Percentiles rank a stretch among this genome's conserved stretches.
phyloP scores from a whole-genome alignment of 2,797 vertebrate species.

The Pyrocephalus nanus region DNA sequence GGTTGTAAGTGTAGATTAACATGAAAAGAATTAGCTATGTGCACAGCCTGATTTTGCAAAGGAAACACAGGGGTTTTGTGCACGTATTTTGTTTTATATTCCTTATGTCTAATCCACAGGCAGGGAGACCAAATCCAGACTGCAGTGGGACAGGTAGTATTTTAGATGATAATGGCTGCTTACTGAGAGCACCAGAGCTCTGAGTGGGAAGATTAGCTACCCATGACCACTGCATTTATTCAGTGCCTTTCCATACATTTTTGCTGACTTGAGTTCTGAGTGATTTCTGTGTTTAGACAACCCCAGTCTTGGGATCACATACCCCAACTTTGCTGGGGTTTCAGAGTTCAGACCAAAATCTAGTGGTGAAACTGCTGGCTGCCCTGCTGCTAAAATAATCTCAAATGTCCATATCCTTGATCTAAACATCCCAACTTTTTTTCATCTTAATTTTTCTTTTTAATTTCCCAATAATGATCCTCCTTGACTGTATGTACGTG shows the following conservation, averaged over 20 bases:
- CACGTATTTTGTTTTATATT: conserved; percentile 51
- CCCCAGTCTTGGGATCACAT: not conserved
- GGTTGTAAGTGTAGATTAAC: conserved; percentile 73
- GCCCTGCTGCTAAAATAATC: not conserved
- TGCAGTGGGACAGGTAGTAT: conserved; percentile 27
- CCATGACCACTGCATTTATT: not conserved
- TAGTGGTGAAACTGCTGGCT: not conserved
- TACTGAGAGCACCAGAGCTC: not conserved
- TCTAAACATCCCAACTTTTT: not conserved
- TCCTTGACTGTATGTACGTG: not conserved
- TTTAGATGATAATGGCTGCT: not conserved
- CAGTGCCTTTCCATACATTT: not conserved
- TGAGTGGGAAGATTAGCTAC: not conserved
- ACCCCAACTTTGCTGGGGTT: not conserved
- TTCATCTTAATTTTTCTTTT: not conserved
- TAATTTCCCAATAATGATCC: not conserved
- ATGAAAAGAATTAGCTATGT: conserved; percentile 69
- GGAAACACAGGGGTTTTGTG: conserved; percentile 52
- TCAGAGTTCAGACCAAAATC: conserved; percentile 35
- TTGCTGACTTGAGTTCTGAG: conserved; percentile 24
- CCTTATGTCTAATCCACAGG: conserved; percentile 43
- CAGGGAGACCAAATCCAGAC: conserved; percentile 42
- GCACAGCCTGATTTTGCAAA: conserved; percentile 56
- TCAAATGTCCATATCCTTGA: not conserved
- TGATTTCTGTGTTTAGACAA: conserved; percentile 31